Conservation (phyloP, 2,113 vertebrate species). For the Aspiorhynchus laticeps region DNA sequence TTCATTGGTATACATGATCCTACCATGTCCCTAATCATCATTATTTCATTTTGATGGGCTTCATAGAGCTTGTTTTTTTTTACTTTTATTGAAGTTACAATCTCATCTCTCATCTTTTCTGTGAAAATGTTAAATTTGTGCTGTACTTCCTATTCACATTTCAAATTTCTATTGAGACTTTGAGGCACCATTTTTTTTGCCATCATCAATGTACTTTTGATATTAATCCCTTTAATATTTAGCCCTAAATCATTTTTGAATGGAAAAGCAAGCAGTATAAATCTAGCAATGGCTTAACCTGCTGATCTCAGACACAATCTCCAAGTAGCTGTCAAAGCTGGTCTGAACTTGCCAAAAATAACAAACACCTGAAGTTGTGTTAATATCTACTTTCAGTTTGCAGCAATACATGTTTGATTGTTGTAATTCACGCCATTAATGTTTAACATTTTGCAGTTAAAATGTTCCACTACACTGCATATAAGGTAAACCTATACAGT, state of each 20-base stretch:
- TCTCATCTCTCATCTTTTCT: background rate
- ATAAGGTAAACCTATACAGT: background rate
- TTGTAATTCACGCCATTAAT: background rate
- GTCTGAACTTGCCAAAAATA: background rate
- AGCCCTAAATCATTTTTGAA: background rate
- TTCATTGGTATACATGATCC: too few species aligned
- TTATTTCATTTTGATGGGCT: background rate
- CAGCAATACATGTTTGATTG: background rate
- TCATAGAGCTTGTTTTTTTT: background rate
- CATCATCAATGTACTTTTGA: background rate
- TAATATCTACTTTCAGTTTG: background rate
- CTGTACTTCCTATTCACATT: too few species aligned
- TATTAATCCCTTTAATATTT: background rate
- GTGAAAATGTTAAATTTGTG: background rate
- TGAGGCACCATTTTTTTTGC: background rate
- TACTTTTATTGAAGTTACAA: too few species aligned
- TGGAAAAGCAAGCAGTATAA: background rate
- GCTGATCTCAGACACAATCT: background rate
- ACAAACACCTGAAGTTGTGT: background rate
- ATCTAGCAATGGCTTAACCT: background rate
- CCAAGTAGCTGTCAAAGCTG: background rate
- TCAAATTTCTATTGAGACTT: background rate
- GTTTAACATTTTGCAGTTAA: background rate
- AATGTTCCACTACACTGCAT: background rate
- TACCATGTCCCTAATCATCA: too few species aligned